These are phyloP conservation scores for Phortica magna DNA, from an alignment of 2,888 invertebrate species.

Conservation along the genomic window DNA sequence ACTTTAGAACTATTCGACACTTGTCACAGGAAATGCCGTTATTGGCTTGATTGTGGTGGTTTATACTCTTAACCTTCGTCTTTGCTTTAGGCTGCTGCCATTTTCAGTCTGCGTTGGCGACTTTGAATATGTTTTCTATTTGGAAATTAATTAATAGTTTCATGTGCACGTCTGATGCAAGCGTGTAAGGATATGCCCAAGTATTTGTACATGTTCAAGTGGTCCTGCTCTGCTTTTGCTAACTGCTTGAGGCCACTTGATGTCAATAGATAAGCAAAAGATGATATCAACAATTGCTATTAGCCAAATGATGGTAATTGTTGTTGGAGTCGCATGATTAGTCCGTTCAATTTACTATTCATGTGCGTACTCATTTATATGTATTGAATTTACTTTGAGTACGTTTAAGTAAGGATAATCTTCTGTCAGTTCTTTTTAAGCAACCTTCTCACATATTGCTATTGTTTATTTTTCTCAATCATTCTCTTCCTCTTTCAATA, in stretches of 20 bases:
- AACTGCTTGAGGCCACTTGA: conserved; percentile 23
- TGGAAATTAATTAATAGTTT: conserved; percentile 31
- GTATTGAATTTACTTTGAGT: no score
- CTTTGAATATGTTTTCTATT: conserved; percentile 1
- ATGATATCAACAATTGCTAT: conserved; percentile 2
- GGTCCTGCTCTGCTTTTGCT: neutral
- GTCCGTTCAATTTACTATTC: neutral
- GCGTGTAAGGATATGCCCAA: neutral
- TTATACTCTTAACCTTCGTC: conserved; percentile 3
- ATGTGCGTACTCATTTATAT: no score
- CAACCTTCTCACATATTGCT: no score
- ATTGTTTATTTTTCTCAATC: no score
- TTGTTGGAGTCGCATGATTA: conserved; percentile 11
- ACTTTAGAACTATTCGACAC: conserved; percentile 9
- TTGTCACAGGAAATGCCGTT: neutral
- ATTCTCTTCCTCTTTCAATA: no score
- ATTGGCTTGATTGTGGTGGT: neutral
- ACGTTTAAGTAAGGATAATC: no score
- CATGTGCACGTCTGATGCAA: neutral
- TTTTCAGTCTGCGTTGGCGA: neutral
- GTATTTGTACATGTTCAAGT: neutral
- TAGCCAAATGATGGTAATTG: neutral
- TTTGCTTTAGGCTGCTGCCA: conserved; percentile 1
- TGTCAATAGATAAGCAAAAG: neutral
- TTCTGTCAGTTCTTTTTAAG: no score